Evolutionary conservation across 2,888 invertebrate species (phyloP), one percentile per base, ranked within the genome.

Genomic region (Bombyx huttoni): DNA sequence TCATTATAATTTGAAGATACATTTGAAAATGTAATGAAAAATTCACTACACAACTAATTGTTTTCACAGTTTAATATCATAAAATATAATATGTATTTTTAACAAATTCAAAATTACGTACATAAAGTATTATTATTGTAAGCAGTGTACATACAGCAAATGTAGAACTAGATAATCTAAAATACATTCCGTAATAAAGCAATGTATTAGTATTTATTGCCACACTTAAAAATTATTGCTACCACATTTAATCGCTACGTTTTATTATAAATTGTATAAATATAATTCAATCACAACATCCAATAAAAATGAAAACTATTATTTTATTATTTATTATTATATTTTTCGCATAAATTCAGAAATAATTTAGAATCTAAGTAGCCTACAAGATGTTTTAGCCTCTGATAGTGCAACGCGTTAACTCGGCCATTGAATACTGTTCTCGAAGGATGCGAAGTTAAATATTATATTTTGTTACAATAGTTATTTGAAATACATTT

Each of bases 141-240:
- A 87, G 87, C 87, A 79, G 83, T 84, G 66, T 87, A 87, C 86
- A 84, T 87, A 87, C 86, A 84, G 86, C 86, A 65, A 61, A 62
- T 69, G 68, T 68, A 67, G 65, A 67, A 67, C 67, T 59, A 64
- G 65, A 60, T 64, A 69, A 62, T 69, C 70, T 76, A 75, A 65
- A 57, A 70, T 72, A 74, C 68, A 63, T 63, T 51, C 47, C 72
- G 69, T 76, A 73, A 83, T 75, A 71, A 87, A 86, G 84, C 85
- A 78, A 80, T 78, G 75, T 78, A 80, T 83, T 81, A 82, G 66
- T 73, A 69, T 69, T 88, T 87, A 87, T 87, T 88, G 86, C 87
- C 84, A 86, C 78, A 78, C 84, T 81, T 84, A 83, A 73, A 40
- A 62, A 55, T 85, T 88, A 88, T 88, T 88, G 87, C 87, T 88